Percentiles rank a stretch among this genome's conserved stretches.
Evolutionary conservation across 35 echinoderm and acorn worm species (phyloP).

Genomic region (Chiridota heheva): DNA sequence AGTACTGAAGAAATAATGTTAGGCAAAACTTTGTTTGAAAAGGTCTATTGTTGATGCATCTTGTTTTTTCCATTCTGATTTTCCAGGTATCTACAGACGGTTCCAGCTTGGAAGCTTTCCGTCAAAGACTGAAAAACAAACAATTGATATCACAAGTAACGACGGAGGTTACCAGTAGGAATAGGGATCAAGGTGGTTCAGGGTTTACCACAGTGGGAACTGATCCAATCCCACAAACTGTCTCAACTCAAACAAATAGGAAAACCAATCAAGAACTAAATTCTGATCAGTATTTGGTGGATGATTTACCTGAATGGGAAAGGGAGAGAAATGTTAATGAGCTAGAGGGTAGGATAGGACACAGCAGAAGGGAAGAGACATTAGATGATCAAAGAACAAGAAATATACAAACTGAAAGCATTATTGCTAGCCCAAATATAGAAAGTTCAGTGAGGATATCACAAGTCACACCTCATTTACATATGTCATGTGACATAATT

Average conservation of each 20-base stretch:
- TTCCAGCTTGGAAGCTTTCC: slow-evolving; percentile 34
- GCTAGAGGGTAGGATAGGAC: not conserved
- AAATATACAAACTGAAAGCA: not conserved
- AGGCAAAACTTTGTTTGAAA: too few relatives aligned
- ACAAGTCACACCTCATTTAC: slow-evolving; percentile 70
- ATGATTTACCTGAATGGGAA: not conserved
- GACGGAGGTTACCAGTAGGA: not conserved
- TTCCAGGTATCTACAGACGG: too few relatives aligned
- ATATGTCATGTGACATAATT: slow-evolving; percentile 96
- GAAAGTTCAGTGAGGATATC: not conserved
- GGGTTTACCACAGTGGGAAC: slow-evolving; percentile 46
- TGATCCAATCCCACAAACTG: slow-evolving; percentile 78
- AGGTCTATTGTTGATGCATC: too few relatives aligned
- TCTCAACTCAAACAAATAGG: slow-evolving; percentile 67
- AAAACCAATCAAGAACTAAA: not conserved
- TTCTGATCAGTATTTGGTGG: not conserved
- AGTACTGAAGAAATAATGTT: too few relatives aligned
- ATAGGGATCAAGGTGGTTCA: too few relatives aligned
- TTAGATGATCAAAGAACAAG: not conserved
- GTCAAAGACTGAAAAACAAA: slow-evolving; percentile 7
- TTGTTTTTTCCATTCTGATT: too few relatives aligned
- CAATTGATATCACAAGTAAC: not conserved
- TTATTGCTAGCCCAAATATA: slow-evolving; percentile 52
- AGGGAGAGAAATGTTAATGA: slow-evolving; percentile 10
- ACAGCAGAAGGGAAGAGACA: not conserved